phyloP scores from a whole-genome alignment of 35 echinoderm and acorn worm species.

The Holothuria glaberrima region DNA sequence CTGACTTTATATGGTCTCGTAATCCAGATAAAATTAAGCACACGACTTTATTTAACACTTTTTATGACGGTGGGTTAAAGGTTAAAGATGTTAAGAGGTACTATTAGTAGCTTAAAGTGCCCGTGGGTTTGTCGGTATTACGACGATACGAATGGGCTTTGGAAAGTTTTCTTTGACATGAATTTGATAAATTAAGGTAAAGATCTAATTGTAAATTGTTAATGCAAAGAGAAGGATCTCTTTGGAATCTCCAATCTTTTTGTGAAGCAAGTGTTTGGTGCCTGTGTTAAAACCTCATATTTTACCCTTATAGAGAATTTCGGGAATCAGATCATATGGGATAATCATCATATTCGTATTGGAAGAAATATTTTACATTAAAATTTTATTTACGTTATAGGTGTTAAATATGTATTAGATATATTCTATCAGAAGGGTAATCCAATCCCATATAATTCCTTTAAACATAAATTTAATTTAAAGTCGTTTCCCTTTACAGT shows the following conservation, averaged over 20 bases:
- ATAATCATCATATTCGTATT: too few relatives aligned
- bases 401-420: too few relatives aligned
- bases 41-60: slow-evolving; percentile 14
- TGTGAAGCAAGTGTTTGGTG: background rate
- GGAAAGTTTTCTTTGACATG: too few relatives aligned
- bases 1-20: slow-evolving; percentile 1
- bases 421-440: background rate
- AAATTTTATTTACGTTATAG: too few relatives aligned
- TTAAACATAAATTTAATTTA: slow-evolving; percentile 10
- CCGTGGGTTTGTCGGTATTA: too few relatives aligned
- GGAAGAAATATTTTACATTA: too few relatives aligned
- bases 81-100: too few relatives aligned
- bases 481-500: background rate
- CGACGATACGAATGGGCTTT: too few relatives aligned
- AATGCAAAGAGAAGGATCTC: background rate
- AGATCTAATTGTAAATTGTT: background rate
- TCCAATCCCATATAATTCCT: background rate
- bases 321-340: background rate
- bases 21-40: slow-evolving; percentile 23
- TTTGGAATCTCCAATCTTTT: too few relatives aligned
- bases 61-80: background rate
- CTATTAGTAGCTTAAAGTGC: too few relatives aligned
- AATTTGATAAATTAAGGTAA: background rate
- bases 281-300: background rate
- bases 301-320: background rate